Evolutionary conservation across 64 coral and sea anemone genomes (phyloP).

Genomic region (Montipora cactus): DNA sequence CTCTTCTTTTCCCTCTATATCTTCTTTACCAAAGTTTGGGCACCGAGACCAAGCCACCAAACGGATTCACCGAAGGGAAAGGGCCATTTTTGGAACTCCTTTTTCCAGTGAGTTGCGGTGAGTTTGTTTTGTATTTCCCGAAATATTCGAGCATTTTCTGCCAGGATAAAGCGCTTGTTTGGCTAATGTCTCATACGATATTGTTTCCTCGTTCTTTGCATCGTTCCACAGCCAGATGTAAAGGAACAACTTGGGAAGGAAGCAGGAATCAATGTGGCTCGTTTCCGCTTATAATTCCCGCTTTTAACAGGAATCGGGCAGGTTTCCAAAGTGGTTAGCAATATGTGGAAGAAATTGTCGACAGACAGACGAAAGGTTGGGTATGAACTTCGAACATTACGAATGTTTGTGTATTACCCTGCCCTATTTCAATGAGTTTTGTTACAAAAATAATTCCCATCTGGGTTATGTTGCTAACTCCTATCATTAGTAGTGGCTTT

Average conservation of each 20-base stretch:
- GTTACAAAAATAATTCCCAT: too few relatives aligned
- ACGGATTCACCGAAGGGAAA: too few relatives aligned
- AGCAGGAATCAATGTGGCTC: neutral
- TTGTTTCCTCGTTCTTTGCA: constrained; percentile 4
- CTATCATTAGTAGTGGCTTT: too few relatives aligned
- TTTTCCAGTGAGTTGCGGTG: neutral
- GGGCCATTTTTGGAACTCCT: neutral
- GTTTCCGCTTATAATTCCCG: too few relatives aligned
- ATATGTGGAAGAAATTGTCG: neutral
- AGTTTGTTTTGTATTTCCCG: constrained; percentile 3
- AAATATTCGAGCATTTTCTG: neutral
- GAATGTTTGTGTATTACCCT: too few relatives aligned
- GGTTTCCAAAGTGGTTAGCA: too few relatives aligned
- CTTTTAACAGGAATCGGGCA: neutral
- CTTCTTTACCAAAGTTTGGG: too few relatives aligned
- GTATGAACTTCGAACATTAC: neutral
- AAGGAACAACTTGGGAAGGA: neutral
- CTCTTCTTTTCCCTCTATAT: too few relatives aligned
- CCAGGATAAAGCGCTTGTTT: constrained; percentile 2
- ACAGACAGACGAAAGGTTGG: constrained; percentile 2
- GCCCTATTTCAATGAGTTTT: too few relatives aligned
- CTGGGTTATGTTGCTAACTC: too few relatives aligned
- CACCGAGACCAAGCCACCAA: too few relatives aligned
- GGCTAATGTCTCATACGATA: neutral
- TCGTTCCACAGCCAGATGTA: neutral